Evolutionary conservation across 92 coral and sea anemone species (phyloP).

Genomic region (Siderastrea siderea): DNA sequence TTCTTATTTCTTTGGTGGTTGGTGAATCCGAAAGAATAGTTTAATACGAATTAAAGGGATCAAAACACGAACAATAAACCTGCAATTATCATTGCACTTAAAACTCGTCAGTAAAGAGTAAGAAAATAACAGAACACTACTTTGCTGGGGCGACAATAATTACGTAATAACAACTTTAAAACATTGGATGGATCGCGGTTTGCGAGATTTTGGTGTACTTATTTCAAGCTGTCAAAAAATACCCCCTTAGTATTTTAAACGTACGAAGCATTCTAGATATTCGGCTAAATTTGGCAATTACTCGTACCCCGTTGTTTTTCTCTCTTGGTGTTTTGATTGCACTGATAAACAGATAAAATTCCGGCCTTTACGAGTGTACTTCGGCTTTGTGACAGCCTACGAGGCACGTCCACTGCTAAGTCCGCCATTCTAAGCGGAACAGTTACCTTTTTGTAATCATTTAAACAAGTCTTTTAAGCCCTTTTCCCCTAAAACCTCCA

Average conservation of each 20-base stretch:
- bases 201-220: neutral
- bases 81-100: neutral
- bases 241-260: neutral
- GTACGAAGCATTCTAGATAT: neutral
- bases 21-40: neutral
- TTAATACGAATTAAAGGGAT: neutral
- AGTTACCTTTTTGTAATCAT: no score
- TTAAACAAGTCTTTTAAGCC: no score
- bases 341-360: constrained; percentile 20
- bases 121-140: neutral
- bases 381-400: neutral
- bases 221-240: neutral
- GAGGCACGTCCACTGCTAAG: neutral
- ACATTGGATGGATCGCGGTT: neutral
- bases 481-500: no score
- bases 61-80: neutral
- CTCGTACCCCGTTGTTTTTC: neutral
- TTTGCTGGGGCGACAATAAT: no score
- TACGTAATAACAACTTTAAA: neutral
- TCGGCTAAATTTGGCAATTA: neutral
- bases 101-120: neutral
- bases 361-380: neutral
- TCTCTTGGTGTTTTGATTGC: neutral
- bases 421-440: neutral
- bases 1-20: neutral